These are phyloP conservation scores for Gorsachius goisagi DNA, from an alignment of 2,113 vertebrate species.

Conservation along the genomic window DNA sequence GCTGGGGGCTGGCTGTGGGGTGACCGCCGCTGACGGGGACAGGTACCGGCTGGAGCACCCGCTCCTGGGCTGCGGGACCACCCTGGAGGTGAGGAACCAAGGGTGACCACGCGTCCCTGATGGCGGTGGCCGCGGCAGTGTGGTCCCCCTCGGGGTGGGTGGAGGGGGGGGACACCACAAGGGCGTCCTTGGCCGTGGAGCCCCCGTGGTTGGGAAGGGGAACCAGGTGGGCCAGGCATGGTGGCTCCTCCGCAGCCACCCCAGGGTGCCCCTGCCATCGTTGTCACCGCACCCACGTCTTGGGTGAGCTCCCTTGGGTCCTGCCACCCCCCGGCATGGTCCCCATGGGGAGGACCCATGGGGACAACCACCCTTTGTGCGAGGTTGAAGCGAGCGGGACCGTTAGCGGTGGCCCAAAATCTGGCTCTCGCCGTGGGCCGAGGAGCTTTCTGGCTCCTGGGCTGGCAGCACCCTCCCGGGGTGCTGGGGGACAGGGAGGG, in stretches of 20 bases:
- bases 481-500: neutral
- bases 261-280: fast-evolving
- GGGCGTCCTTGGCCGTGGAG: neutral
- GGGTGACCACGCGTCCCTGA: neutral
- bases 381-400: neutral
- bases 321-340: neutral
- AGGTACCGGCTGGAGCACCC: neutral
- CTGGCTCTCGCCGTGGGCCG: fast-evolving
- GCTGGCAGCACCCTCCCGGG: neutral
- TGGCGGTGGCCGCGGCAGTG: neutral
- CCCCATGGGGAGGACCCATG: neutral
- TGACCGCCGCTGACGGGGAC: neutral
- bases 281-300: too few relatives aligned
- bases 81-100: neutral
- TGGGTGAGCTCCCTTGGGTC: too few relatives aligned
- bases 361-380: neutral
- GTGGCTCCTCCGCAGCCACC: too few relatives aligned
- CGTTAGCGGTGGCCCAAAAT: fast-evolving
- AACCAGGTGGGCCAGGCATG: fast-evolving
- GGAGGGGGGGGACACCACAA: fast-evolving
- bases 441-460: neutral
- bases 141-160: fast-evolving
- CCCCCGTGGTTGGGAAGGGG: neutral
- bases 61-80: neutral
- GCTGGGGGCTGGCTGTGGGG: neutral